phyloP scores from a whole-genome alignment of 2,113 vertebrate genomes.

The Gobio gobio region DNA sequence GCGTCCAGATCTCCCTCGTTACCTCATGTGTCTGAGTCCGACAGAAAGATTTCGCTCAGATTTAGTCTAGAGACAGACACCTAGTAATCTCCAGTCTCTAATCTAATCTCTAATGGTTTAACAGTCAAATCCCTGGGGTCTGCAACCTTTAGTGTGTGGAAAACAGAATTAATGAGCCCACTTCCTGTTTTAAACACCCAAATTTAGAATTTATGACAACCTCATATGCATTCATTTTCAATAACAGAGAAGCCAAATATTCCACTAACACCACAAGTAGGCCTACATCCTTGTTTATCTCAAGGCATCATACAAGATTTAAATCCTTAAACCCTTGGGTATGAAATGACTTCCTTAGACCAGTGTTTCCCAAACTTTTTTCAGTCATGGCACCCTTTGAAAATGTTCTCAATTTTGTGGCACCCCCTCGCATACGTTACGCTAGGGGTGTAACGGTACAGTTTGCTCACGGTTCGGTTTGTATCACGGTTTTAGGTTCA shows the following conservation, averaged over 20 bases:
- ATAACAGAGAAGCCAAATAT: background rate
- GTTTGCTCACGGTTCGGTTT: too few species aligned
- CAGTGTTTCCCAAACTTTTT: too few species aligned
- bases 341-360: background rate
- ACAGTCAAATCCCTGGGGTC: constrained; percentile 48
- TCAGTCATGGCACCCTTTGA: too few species aligned
- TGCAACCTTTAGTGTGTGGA: constrained; percentile 53
- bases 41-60: constrained; percentile 22
- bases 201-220: background rate
- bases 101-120: constrained; percentile 62
- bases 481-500: too few species aligned
- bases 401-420: too few species aligned
- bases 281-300: background rate
- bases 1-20: background rate
- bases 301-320: background rate
- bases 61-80: constrained; percentile 32
- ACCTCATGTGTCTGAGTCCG: background rate
- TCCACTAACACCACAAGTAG: background rate
- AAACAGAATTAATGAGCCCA: background rate
- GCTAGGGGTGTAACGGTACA: too few species aligned
- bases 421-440: too few species aligned
- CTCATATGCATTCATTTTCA: background rate
- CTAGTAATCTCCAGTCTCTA: constrained; percentile 57
- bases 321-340: background rate
- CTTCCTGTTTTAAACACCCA: background rate